Percentiles rank a stretch among this genome's conserved stretches.
phyloP scores from a whole-genome alignment of 1,140 invertebrate species.

The Batillaria attramentaria region DNA sequence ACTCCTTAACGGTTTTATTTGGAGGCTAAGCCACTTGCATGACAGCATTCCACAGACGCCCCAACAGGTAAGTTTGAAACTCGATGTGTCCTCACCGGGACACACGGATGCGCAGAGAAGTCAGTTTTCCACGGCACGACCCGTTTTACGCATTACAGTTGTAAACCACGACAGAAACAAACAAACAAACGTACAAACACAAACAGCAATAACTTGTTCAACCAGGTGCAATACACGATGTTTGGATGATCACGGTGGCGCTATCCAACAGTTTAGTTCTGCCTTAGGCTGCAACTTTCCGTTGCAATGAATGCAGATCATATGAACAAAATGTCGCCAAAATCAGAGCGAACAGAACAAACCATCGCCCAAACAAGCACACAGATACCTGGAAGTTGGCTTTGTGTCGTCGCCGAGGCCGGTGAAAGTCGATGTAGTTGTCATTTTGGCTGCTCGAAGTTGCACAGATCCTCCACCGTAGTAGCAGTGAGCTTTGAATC shows the following conservation, averaged over 20 bases:
- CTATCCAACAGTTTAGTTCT: background rate
- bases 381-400: slow-evolving; percentile 55
- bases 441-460: slow-evolving; percentile 41
- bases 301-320: background rate
- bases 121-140: too few relatives aligned
- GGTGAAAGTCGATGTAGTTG: slow-evolving; percentile 50
- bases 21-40: too few relatives aligned
- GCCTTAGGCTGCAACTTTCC: background rate
- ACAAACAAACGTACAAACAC: background rate
- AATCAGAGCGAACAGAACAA: too few relatives aligned
- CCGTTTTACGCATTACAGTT: too few relatives aligned
- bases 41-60: too few relatives aligned
- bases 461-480: background rate
- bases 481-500: background rate
- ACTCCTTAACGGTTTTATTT: too few relatives aligned
- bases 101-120: too few relatives aligned
- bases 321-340: slow-evolving; percentile 30
- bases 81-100: too few relatives aligned
- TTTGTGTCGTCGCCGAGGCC: slow-evolving; percentile 46
- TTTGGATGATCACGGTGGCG: too few relatives aligned
- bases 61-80: too few relatives aligned
- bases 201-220: background rate
- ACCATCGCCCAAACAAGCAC: too few relatives aligned
- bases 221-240: too few relatives aligned
- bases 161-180: background rate